Evolutionary conservation across 1,140 invertebrate species (phyloP), one percentile per base, ranked within the genome.

Genomic region (Formica selysi): DNA sequence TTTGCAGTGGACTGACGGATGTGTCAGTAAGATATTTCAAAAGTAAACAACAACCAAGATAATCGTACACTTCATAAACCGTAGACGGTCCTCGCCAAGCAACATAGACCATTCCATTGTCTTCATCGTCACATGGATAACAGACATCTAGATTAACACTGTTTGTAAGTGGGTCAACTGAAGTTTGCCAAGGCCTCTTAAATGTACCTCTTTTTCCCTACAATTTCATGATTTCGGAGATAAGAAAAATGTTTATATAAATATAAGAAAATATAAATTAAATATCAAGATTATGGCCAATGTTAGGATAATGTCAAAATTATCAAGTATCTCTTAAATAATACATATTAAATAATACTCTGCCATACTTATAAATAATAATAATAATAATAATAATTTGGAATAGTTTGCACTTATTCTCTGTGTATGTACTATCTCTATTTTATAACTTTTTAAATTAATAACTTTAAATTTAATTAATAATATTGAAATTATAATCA

Each of bases 111-210:
- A 98, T 95, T 36, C 98, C 98, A 95, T 97, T 97, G 84, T 97
- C 97, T 93, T 98, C 98, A 78, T 98, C 97, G 93, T 99, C 98
- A 64, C 97, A 97, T 0, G 98, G 98, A 96, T 98, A 99, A 80
- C 96, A 95, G 1, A 97, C 95, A 26, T 94, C 84, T 70, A 95
- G 32, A 91, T 96, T 94, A 92, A 95, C 86, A 88, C 95, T 95
- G 91, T 96, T 87, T 68, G 92, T 89, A 16, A 98, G 93, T 1
- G 96, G 96, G 0, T 97, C 96, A 6, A 98, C 96, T 29, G 96
- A 93, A 71, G 93, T 95, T 92, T 98, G 97, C 98, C 98, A 98
- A 22, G 98, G 98, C 87, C 96, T 96, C 79, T 95, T 94, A 95
- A 97, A 98, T 11, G 95, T 92, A 70, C 95, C 95, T 92, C 95